Conservation (phyloP, 2,113 vertebrate genomes). For the Brachyhypopomus occidentalis region DNA sequence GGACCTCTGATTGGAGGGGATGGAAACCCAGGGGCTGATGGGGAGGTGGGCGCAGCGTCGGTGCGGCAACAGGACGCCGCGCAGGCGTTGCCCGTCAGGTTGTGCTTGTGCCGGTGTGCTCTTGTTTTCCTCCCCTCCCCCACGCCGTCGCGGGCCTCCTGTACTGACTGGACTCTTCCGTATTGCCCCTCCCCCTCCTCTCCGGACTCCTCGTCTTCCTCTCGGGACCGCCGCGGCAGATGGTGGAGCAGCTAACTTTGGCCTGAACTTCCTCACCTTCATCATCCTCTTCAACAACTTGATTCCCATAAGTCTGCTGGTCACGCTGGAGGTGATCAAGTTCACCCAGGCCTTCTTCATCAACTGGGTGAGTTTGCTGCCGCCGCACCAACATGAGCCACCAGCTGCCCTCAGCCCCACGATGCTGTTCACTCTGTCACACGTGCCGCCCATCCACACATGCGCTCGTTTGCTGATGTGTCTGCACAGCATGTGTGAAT, state of each 20-base stretch:
- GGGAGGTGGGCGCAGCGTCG: slow-evolving; percentile 60
- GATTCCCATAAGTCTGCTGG: slow-evolving; percentile 97
- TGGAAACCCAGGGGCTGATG: slow-evolving; percentile 59
- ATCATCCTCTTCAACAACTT: slow-evolving; percentile 99
- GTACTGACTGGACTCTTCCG: slow-evolving; percentile 57
- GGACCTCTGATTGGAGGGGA: slow-evolving; percentile 65
- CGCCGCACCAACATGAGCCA: background rate
- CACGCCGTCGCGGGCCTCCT: background rate
- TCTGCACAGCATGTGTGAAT: too few species aligned
- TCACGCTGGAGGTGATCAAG: slow-evolving; percentile 98
- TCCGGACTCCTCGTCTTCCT: background rate
- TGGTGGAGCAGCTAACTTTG: slow-evolving; percentile 94
- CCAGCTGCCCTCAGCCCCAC: background rate
- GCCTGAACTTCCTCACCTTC: slow-evolving; percentile 98
- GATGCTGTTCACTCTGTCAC: background rate
- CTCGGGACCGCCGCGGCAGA: slow-evolving; percentile 71
- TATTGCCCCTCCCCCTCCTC: slow-evolving; percentile 39
- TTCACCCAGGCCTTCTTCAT: slow-evolving; percentile 99
- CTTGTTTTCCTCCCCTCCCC: slow-evolving; percentile 3
- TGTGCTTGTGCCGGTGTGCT: slow-evolving; percentile 51
- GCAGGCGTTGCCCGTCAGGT: slow-evolving; percentile 68
- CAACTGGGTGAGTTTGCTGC: slow-evolving; percentile 90
- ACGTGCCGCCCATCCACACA: background rate
- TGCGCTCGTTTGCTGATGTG: background rate
- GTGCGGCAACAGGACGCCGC: slow-evolving; percentile 55